Evolutionary conservation across 2,113 vertebrate genomes (phyloP).

Genomic region (Clarias magur): DNA sequence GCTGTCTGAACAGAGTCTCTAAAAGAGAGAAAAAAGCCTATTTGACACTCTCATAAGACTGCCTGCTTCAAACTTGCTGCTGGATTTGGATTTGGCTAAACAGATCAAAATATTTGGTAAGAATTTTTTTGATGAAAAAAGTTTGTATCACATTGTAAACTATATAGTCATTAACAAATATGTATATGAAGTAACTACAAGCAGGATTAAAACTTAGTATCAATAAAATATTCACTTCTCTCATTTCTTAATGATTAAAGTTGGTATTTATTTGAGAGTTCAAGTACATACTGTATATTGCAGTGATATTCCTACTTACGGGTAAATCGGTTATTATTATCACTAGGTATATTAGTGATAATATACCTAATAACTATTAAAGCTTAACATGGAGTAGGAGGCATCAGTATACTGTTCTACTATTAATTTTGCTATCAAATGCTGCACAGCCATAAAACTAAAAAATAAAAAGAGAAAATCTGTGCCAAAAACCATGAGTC

Average conservation of each 20-base stretch:
- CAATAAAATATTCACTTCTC: not conserved
- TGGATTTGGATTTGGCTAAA: not conserved
- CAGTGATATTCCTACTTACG: not conserved
- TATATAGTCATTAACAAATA: not conserved
- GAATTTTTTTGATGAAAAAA: not conserved
- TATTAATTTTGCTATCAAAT: not conserved
- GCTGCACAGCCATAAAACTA: not conserved
- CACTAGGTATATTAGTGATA: not conserved
- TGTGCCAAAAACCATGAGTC: slow-evolving; percentile 55
- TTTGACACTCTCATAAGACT: not conserved
- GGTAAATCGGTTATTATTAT: not conserved
- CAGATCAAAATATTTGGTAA: not conserved
- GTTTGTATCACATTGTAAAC: not conserved
- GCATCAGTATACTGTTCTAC: not conserved
- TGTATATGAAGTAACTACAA: not conserved
- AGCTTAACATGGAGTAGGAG: not conserved
- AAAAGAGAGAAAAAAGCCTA: not conserved
- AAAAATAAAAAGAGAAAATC: not conserved
- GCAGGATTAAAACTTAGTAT: not conserved
- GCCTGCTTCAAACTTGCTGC: not conserved
- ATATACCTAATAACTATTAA: not conserved
- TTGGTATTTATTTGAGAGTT: not conserved
- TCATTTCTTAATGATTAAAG: not conserved
- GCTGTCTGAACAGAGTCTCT: slow-evolving; percentile 60
- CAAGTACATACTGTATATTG: not conserved